Evolutionary conservation across 1,140 invertebrate genomes (phyloP).

Genomic region (Scaptodrosophila lebanonensis): DNA sequence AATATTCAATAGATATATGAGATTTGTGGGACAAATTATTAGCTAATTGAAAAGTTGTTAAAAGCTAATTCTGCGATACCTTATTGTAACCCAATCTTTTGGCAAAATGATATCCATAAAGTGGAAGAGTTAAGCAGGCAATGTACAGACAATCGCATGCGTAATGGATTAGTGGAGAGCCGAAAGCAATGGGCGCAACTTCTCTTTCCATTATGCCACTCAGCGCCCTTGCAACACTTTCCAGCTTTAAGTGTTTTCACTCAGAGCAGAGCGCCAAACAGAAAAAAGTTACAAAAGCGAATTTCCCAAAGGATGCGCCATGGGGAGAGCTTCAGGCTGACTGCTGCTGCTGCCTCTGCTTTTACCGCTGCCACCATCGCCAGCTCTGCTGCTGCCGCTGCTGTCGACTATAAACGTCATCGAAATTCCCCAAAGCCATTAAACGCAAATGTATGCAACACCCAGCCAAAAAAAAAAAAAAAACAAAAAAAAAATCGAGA

Average conservation of each 20-base stretch:
- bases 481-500: not conserved
- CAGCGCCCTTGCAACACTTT: no score
- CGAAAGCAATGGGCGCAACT: slow-evolving; percentile 10
- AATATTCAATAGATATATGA: no score
- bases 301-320: slow-evolving; percentile 64
- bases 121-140: no score
- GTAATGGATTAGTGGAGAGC: slow-evolving; percentile 58
- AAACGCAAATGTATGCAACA: slow-evolving; percentile 73
- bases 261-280: not conserved
- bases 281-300: slow-evolving; percentile 62
- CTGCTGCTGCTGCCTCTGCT: not conserved
- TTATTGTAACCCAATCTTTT: no score
- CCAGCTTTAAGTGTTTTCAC: slow-evolving; percentile 58
- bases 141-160: no score
- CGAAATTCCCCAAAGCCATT: slow-evolving; percentile 73
- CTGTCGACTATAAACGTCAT: slow-evolving; percentile 70
- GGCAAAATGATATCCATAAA: no score
- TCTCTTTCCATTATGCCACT: slow-evolving; percentile 13
- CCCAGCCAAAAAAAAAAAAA: slow-evolving; percentile 31
- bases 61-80: no score
- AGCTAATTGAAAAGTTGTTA: no score
- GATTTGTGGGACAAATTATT: no score
- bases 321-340: slow-evolving; percentile 18
- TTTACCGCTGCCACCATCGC: no score
- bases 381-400: not conserved